Conservation (phyloP, 64 coral and sea anemone genomes). For the Actinia equina region DNA sequence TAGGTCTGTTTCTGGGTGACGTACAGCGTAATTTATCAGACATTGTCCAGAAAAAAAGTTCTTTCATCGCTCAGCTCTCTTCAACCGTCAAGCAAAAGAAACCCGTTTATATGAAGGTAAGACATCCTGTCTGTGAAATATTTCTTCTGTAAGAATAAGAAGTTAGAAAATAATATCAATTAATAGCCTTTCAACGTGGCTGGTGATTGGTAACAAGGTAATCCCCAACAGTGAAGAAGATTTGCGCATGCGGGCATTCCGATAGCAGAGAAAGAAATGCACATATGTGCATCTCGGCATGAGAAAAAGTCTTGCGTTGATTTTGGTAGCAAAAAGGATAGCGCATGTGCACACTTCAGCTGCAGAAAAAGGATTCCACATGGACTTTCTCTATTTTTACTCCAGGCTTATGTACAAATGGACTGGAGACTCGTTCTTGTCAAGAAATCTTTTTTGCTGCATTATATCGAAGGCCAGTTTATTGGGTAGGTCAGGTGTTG, state of each 20-base stretch:
- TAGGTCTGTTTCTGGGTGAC: conserved; percentile 63
- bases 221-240: no score
- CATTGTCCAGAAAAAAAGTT: conserved; percentile 57
- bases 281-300: no score
- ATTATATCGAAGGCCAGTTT: conserved; percentile 58
- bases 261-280: no score
- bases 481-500: conserved; percentile 25
- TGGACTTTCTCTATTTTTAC: not conserved
- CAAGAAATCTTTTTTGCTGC: conserved; percentile 71
- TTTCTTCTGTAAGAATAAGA: no score
- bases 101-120: conserved; percentile 65
- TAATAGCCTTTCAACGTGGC: not conserved
- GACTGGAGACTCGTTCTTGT: conserved; percentile 82
- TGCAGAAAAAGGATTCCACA: no score
- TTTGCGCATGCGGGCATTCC: no score
- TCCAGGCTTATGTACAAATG: conserved; percentile 73
- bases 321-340: no score
- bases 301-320: no score
- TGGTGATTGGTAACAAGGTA: not conserved
- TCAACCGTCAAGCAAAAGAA: conserved; percentile 55
- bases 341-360: no score
- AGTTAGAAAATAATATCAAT: no score
- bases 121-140: no score
- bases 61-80: conserved; percentile 48
- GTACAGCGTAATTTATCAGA: conserved; percentile 70